phyloP scores from a whole-genome alignment of 2,113 vertebrate genomes.

The Malurus melanocephalus region DNA sequence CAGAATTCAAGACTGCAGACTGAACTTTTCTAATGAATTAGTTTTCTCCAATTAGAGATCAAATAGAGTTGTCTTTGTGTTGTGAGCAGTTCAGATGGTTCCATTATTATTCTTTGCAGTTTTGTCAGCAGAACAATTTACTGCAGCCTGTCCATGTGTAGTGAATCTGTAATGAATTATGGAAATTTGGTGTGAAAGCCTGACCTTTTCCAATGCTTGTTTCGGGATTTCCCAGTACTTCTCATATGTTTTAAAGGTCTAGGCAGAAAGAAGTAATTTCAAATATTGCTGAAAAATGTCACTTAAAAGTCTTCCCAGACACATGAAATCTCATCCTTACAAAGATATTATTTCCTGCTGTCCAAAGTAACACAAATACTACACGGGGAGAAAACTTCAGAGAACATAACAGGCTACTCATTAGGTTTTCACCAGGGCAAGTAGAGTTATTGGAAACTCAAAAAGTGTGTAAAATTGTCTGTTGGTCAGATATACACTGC shows the following conservation, averaged over 20 bases:
- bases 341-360: not conserved
- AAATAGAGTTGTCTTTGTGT: not conserved
- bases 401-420: not conserved
- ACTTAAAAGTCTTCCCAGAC: not conserved
- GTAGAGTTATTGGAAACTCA: not conserved
- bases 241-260: accelerated
- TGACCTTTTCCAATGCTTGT: slow-evolving; percentile 30
- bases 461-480: not conserved
- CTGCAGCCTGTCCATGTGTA: slow-evolving; percentile 23
- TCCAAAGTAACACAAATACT: not conserved
- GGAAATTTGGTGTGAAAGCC: slow-evolving; percentile 41
- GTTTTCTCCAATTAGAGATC: slow-evolving; percentile 12
- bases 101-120: slow-evolving; percentile 32
- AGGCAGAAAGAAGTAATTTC: not conserved
- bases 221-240: not conserved
- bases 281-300: not conserved
- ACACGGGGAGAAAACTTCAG: not conserved
- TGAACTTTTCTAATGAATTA: slow-evolving; percentile 5
- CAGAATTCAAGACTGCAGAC: not conserved
- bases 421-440: not conserved
- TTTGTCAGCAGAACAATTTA: slow-evolving; percentile 49
- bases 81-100: slow-evolving; percentile 33
- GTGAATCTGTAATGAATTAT: slow-evolving; percentile 57
- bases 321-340: not conserved
- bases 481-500: not conserved